Percentiles rank a stretch among this genome's conserved stretches.
Evolutionary conservation across 2,797 vertebrate genomes (phyloP).

Genomic region (Sparus aurata): DNA sequence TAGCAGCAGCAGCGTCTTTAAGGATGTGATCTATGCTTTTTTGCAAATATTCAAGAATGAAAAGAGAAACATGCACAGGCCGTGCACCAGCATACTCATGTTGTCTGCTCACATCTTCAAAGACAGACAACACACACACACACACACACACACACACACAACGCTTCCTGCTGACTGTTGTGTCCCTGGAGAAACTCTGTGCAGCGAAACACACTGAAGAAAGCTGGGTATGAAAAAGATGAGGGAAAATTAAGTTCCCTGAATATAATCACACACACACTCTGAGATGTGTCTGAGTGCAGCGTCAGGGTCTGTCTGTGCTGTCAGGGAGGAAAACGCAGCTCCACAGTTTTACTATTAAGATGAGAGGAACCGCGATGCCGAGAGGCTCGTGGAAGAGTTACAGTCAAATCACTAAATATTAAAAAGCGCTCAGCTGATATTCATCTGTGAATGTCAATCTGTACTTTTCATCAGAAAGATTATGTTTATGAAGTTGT

Average conservation of each 20-base stretch:
- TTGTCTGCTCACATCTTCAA: slow-evolving; percentile 18
- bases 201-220: not conserved
- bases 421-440: slow-evolving; percentile 37
- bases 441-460: slow-evolving; percentile 43
- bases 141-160: not conserved
- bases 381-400: slow-evolving; percentile 16
- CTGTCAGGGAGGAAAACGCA: slow-evolving; percentile 31
- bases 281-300: slow-evolving; percentile 14
- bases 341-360: slow-evolving; percentile 20
- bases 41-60: slow-evolving; percentile 28
- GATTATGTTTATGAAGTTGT: slow-evolving; percentile 36
- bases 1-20: slow-evolving; percentile 15
- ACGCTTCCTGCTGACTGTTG: slow-evolving; percentile 18
- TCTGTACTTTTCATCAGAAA: slow-evolving; percentile 29
- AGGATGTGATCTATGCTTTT: slow-evolving; percentile 16
- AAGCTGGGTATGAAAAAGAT: not conserved
- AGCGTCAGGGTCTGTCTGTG: slow-evolving; percentile 17
- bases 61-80: slow-evolving; percentile 23
- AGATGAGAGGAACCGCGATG: slow-evolving; percentile 52
- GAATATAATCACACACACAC: slow-evolving; percentile 33
- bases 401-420: slow-evolving; percentile 50
- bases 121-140: slow-evolving; percentile 15
- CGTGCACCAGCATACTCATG: slow-evolving; percentile 3
- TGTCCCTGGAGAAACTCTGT: slow-evolving; percentile 32
- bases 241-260: no score